Evolutionary conservation across 2,888 invertebrate species (phyloP).

Genomic region (Arge pagana): DNA sequence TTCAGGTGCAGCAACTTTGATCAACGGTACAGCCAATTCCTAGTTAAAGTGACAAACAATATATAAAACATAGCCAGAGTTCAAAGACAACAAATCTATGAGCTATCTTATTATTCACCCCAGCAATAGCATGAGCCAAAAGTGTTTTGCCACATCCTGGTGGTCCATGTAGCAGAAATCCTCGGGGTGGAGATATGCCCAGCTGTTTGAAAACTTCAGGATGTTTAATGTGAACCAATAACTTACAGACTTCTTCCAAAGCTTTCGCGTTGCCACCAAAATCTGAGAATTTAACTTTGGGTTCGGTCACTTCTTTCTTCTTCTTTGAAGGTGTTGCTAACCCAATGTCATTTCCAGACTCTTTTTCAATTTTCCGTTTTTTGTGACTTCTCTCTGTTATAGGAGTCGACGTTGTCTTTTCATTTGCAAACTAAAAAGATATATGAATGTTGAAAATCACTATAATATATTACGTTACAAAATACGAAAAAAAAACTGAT

Average conservation of each 20-base stretch:
- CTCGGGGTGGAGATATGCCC: conserved; percentile 86
- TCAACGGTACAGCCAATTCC: conserved; percentile 82
- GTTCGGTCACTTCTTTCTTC: conserved; percentile 44
- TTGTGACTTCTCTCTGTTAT: conserved; percentile 45
- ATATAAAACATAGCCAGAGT: not conserved
- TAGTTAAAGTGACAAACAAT: conserved; percentile 41
- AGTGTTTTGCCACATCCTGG: conserved; percentile 93
- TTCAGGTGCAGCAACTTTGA: conserved; percentile 91
- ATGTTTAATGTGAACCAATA: conserved; percentile 84
- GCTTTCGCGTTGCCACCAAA: conserved; percentile 82
- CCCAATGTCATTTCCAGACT: not conserved
- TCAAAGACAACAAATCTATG: conserved; percentile 5
- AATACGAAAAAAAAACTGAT: not conserved
- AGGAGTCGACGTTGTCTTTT: conserved; percentile 34
- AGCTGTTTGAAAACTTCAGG: conserved; percentile 86
- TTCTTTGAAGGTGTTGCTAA: conserved; percentile 9
- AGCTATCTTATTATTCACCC: conserved; percentile 61
- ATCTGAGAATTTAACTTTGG: conserved; percentile 70
- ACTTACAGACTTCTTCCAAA: conserved; percentile 72
- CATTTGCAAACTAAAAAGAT: not conserved
- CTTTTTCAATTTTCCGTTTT: conserved; percentile 55
- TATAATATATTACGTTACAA: not conserved
- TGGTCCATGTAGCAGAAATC: conserved; percentile 92
- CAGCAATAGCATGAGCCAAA: conserved; percentile 81
- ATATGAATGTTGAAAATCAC: not conserved